Evolutionary conservation across 1,140 invertebrate genomes (phyloP).

Genomic region (Bombus superbus): DNA sequence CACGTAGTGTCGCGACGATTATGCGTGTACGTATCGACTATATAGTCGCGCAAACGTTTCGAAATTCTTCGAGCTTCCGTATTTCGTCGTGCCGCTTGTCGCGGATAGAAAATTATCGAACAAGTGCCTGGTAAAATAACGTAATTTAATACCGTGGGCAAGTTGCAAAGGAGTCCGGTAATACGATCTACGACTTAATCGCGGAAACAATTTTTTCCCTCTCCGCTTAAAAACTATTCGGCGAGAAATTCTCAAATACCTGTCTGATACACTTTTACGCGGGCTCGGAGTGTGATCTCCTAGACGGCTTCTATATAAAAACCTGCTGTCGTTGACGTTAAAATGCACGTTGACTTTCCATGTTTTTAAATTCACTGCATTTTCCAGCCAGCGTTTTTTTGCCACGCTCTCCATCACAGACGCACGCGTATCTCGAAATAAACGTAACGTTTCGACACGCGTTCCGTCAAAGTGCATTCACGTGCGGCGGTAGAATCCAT

Average conservation of each 20-base stretch:
- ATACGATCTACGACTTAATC: neutral
- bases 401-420: neutral
- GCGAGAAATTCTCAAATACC: neutral
- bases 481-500: conserved; percentile 46
- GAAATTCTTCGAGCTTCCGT: too few relatives aligned
- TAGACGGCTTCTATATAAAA: neutral
- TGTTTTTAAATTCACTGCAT: conserved; percentile 58
- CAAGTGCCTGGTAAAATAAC: too few relatives aligned
- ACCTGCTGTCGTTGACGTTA: conserved; percentile 43
- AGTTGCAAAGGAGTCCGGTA: neutral
- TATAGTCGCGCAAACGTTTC: too few relatives aligned
- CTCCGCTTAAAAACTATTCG: neutral
- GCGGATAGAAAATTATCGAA: too few relatives aligned
- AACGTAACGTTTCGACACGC: conserved; percentile 62
- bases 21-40: too few relatives aligned
- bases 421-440: conserved; percentile 50
- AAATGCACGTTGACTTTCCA: conserved; percentile 52
- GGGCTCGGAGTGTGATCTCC: conserved; percentile 5
- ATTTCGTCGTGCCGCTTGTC: too few relatives aligned
- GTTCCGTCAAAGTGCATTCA: conserved; percentile 55
- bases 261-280: neutral
- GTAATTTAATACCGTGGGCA: neutral
- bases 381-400: conserved; percentile 37
- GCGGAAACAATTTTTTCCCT: too few relatives aligned
- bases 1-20: too few relatives aligned